A percentile compares a stretch with the other conserved stretches of the same genome.
Evolutionary conservation across 1,140 invertebrate species (phyloP).

Genomic region (Triops longicaudatus): DNA sequence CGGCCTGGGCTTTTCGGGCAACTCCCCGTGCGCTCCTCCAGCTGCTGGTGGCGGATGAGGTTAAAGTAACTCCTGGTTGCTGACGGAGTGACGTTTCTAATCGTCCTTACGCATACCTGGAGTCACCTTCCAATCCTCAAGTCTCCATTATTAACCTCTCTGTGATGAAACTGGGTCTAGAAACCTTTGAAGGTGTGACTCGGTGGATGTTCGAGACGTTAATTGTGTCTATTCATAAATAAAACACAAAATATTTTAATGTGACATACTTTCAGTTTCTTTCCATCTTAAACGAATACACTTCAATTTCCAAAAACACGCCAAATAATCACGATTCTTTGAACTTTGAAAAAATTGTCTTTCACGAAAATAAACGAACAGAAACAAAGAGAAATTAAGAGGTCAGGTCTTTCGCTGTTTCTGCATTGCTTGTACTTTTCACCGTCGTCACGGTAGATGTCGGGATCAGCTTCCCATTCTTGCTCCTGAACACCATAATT

Average conservation of each 20-base stretch:
- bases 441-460: not conserved
- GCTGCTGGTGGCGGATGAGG: constrained; percentile 27
- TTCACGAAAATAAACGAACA: too few species aligned
- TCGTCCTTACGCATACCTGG: not conserved
- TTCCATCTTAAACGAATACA: too few species aligned
- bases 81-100: not conserved
- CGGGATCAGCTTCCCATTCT: not conserved
- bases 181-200: not conserved
- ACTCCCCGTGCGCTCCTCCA: constrained; percentile 10
- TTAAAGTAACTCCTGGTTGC: constrained; percentile 17
- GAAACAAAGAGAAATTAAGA: too few species aligned
- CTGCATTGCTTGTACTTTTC: not conserved
- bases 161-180: not conserved
- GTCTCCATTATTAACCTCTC: not conserved
- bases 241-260: not conserved
- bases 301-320: too few species aligned
- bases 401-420: too few species aligned
- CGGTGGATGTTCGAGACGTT: not conserved
- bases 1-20: constrained; percentile 16
- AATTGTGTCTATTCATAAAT: not conserved
- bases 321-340: too few species aligned
- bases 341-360: too few species aligned
- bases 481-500: not conserved
- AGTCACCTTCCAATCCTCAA: not conserved
- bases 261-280: too few species aligned